Percentiles rank a stretch among this genome's conserved stretches.
Conservation (phyloP, 2,113 vertebrate species). For the Narcine bancroftii region DNA sequence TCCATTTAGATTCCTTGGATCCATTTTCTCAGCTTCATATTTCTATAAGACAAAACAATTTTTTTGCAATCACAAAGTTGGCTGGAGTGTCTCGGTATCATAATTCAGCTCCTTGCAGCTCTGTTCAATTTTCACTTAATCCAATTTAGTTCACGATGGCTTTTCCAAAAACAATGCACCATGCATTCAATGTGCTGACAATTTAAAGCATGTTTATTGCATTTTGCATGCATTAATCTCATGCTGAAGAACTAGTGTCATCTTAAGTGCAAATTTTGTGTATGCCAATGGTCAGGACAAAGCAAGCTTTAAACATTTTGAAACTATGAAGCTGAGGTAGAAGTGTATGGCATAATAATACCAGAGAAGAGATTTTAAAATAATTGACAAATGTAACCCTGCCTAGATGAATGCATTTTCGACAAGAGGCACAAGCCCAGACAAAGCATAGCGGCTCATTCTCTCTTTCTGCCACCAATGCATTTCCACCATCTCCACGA, state of each 20-base stretch:
- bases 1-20: background rate
- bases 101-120: background rate
- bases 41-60: constrained; percentile 16
- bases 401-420: too few species aligned
- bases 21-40: background rate
- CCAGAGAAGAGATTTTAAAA: too few species aligned
- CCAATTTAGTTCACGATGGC: background rate
- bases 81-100: background rate
- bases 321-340: background rate
- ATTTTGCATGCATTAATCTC: background rate
- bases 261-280: background rate
- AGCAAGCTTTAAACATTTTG: background rate
- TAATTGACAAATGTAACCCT: too few species aligned
- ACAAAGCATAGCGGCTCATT: too few species aligned
- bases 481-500: too few species aligned
- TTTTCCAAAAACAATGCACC: background rate
- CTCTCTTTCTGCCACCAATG: too few species aligned
- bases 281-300: background rate
- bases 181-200: background rate
- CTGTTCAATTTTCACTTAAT: background rate
- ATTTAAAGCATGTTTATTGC: background rate
- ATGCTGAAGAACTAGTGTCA: background rate
- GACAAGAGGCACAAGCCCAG: too few species aligned
- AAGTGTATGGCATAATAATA: background rate
- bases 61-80: background rate